A percentile compares a stretch with the other conserved stretches of the same genome.
Evolutionary conservation across 2,113 vertebrate species (phyloP).

Genomic region (Sebastes fasciatus): DNA sequence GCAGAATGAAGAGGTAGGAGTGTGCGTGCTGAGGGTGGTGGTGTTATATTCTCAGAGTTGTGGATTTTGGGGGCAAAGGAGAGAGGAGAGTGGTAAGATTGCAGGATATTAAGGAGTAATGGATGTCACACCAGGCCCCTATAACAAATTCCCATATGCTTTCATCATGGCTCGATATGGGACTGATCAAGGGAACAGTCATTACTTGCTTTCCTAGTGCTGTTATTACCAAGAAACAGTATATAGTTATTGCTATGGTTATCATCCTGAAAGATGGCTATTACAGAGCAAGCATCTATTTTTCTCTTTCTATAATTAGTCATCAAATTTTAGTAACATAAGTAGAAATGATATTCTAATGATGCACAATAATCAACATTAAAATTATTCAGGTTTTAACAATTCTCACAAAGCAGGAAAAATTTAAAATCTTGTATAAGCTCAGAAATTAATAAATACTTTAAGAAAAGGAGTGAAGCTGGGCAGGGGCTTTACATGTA

Average conservation of each 20-base stretch:
- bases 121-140: slow-evolving; percentile 76
- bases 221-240: slow-evolving; percentile 76
- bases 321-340: slow-evolving; percentile 51
- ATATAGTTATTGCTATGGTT: slow-evolving; percentile 76
- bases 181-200: slow-evolving; percentile 83
- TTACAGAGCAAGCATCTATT: slow-evolving; percentile 62
- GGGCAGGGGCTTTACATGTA: background rate
- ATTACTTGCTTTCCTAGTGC: slow-evolving; percentile 73
- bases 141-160: slow-evolving; percentile 80
- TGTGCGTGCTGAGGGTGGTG: slow-evolving; percentile 41
- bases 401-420: slow-evolving; percentile 7
- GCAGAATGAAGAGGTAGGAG: slow-evolving; percentile 52
- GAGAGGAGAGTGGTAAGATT: slow-evolving; percentile 67
- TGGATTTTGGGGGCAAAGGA: slow-evolving; percentile 60
- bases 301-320: slow-evolving; percentile 64
- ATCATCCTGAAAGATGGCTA: slow-evolving; percentile 74
- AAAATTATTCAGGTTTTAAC: background rate
- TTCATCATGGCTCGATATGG: slow-evolving; percentile 80
- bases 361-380: slow-evolving; percentile 5
- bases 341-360: slow-evolving; percentile 41
- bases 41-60: slow-evolving; percentile 45
- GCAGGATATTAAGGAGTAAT: slow-evolving; percentile 80
- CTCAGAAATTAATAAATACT: background rate
- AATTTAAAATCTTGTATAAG: slow-evolving; percentile 8
- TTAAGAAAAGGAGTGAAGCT: background rate